Percentiles rank a stretch among this genome's conserved stretches.
Conservation (phyloP, 2,797 vertebrate genomes). For the Dromococcyx pavoninus region DNA sequence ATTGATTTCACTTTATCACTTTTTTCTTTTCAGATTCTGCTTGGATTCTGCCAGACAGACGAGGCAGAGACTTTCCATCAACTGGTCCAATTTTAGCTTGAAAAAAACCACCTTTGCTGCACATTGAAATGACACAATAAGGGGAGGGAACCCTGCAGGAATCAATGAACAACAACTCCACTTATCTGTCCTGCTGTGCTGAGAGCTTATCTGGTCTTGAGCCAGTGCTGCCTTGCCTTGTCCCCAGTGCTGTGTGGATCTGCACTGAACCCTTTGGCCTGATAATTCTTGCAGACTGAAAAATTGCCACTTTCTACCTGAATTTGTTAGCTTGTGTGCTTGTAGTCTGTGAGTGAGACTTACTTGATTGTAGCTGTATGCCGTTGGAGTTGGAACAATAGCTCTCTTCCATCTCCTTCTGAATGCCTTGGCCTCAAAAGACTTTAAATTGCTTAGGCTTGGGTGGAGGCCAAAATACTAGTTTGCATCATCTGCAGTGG, state of each 20-base stretch:
- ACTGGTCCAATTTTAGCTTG: slow-evolving; percentile 99
- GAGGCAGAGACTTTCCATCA: slow-evolving; percentile 96
- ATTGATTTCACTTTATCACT: not conserved
- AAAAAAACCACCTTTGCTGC: slow-evolving; percentile 97
- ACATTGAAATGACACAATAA: slow-evolving; percentile 82
- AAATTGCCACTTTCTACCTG: slow-evolving; percentile 84
- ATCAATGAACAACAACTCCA: slow-evolving; percentile 75
- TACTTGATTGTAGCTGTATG: slow-evolving; percentile 76
- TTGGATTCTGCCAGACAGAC: slow-evolving; percentile 97
- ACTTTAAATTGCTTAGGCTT: slow-evolving; percentile 83
- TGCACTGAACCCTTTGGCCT: slow-evolving; percentile 80
- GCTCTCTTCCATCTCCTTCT: slow-evolving; percentile 68
- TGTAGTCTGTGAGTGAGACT: slow-evolving; percentile 88
- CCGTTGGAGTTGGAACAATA: slow-evolving; percentile 69
- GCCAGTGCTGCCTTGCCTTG: slow-evolving; percentile 89
- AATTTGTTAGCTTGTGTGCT: slow-evolving; percentile 88
- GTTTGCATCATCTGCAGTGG: slow-evolving; percentile 86
- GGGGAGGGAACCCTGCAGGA: slow-evolving; percentile 76
- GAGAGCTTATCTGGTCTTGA: slow-evolving; percentile 79
- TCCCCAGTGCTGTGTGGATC: slow-evolving; percentile 83
- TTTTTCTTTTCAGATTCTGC: slow-evolving; percentile 86
- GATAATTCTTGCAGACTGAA: slow-evolving; percentile 82
- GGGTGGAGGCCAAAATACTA: slow-evolving; percentile 79
- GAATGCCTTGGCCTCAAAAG: slow-evolving; percentile 78
- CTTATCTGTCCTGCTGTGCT: slow-evolving; percentile 83